These are phyloP conservation scores for Pocillopora verrucosa DNA, from an alignment of 64 coral and sea anemone species.

Conservation along the genomic window DNA sequence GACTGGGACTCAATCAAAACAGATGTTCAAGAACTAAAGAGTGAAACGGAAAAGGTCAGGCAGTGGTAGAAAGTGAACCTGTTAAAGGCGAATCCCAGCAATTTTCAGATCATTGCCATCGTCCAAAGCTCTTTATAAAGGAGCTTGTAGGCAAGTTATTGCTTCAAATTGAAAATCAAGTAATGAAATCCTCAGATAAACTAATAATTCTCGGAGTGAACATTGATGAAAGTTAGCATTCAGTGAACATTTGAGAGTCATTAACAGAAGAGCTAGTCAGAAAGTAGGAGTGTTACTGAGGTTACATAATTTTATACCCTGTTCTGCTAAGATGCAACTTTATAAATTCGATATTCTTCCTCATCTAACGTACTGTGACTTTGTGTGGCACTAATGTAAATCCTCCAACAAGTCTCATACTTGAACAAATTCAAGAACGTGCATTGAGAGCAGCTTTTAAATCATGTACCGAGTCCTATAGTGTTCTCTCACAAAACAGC, in stretches of 20 bases:
- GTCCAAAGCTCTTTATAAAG: not conserved
- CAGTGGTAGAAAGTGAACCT: too few species aligned
- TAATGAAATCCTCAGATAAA: too few species aligned
- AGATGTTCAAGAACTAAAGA: too few species aligned
- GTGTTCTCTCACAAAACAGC: too few species aligned
- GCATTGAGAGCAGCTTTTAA: conserved; percentile 51
- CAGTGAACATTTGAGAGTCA: too few species aligned
- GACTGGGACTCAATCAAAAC: too few species aligned
- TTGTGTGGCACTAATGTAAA: conserved; percentile 62
- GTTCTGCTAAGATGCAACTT: conserved; percentile 46
- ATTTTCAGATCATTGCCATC: not conserved
- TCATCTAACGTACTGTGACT: conserved; percentile 24
- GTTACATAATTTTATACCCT: conserved; percentile 23
- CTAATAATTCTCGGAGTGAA: too few species aligned
- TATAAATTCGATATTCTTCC: conserved; percentile 53
- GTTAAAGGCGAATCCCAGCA: too few species aligned
- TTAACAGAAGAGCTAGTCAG: too few species aligned
- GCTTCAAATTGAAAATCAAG: too few species aligned
- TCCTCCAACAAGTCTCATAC: conserved; percentile 27
- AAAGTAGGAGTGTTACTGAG: conserved; percentile 29
- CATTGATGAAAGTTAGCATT: too few species aligned
- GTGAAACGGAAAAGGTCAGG: too few species aligned
- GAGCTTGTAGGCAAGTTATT: not conserved
- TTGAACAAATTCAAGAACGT: conserved; percentile 15
- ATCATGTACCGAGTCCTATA: not conserved